Percentiles rank a stretch among this genome's conserved stretches.
phyloP scores from a whole-genome alignment of 2,113 vertebrate species.

The cattle (Bos taurus) region DNA sequence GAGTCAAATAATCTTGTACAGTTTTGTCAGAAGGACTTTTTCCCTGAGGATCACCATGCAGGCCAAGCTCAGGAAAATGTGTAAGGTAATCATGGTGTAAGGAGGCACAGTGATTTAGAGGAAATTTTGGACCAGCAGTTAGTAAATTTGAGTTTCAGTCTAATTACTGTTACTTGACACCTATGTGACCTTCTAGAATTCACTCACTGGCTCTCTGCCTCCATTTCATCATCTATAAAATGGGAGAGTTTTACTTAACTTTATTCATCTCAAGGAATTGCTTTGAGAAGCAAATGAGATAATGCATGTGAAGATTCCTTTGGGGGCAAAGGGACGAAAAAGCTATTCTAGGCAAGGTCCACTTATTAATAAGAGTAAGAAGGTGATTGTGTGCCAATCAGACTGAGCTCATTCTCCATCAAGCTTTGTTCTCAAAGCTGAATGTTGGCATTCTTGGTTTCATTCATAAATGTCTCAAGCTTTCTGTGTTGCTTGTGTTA shows the following conservation, averaged over 20 bases:
- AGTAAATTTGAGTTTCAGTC: background rate
- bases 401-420: background rate
- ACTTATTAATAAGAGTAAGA: background rate
- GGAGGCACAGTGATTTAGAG: background rate
- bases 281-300: background rate
- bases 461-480: background rate
- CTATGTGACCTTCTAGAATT: background rate
- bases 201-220: background rate
- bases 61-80: background rate
- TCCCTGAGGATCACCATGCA: background rate
- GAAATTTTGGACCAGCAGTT: background rate
- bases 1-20: background rate
- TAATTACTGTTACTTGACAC: background rate
- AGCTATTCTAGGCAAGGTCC: background rate
- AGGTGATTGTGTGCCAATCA: background rate
- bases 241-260: background rate
- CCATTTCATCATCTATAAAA: background rate
- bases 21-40: background rate
- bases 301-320: background rate
- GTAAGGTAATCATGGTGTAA: background rate
- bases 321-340: background rate
- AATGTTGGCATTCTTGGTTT: background rate
- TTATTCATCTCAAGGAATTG: background rate
- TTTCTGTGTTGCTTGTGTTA: background rate
- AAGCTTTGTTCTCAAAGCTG: background rate